These are phyloP conservation scores for Mesocricetus auratus DNA, from an alignment of 2,113 vertebrate species.

Conservation along the genomic window DNA sequence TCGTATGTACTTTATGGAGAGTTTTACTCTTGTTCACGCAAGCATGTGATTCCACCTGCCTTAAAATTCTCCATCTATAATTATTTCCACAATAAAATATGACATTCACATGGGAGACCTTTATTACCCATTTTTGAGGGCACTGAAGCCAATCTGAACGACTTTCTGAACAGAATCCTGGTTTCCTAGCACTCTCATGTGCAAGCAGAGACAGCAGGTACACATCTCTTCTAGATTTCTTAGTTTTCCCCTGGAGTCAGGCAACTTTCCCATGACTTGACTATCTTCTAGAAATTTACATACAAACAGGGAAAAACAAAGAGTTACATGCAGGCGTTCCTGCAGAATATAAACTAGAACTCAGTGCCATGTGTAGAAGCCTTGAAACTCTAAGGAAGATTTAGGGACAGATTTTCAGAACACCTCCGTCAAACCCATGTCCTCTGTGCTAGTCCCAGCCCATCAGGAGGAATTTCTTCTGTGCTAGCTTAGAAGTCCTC, in stretches of 20 bases:
- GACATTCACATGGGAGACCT: not conserved
- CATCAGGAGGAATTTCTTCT: not conserved
- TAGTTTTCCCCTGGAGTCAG: constrained; percentile 1
- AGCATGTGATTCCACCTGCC: constrained; percentile 51
- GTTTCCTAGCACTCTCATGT: not conserved
- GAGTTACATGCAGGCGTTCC: not conserved
- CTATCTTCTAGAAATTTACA: not conserved
- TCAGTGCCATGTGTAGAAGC: not conserved
- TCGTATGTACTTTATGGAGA: constrained; percentile 36
- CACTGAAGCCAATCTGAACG: constrained; percentile 36
- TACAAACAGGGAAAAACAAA: not conserved
- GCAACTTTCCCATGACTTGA: not conserved
- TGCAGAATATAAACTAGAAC: not conserved
- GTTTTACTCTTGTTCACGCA: constrained; percentile 48
- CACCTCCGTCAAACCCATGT: not conserved
- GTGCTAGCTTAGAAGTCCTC: not conserved
- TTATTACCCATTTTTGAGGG: constrained; percentile 65
- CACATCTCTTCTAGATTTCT: constrained; percentile 26
- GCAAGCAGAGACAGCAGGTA: not conserved
- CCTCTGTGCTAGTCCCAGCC: not conserved
- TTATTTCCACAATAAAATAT: constrained; percentile 61
- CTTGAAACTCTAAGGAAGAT: constrained; percentile 23
- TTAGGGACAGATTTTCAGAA: not conserved
- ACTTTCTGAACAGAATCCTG: constrained; percentile 48
- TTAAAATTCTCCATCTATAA: constrained; percentile 67